Conservation (phyloP, 2,113 vertebrate species). For the Pelecanus crispus region DNA sequence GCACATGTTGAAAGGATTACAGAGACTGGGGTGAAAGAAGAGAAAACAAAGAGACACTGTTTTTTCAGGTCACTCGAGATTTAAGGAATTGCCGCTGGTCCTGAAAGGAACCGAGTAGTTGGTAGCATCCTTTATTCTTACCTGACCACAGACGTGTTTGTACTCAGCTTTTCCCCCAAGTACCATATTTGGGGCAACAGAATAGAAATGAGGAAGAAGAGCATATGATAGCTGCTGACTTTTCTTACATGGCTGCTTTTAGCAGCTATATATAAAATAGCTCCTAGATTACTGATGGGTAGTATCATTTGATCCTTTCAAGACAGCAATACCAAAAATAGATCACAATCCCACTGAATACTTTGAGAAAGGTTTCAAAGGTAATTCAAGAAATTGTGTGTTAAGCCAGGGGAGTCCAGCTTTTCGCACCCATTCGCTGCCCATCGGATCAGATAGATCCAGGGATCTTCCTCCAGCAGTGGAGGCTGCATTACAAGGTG, state of each 20-base stretch:
- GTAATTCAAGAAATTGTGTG: neutral
- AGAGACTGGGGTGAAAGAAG: neutral
- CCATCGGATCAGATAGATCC: neutral
- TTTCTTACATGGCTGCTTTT: neutral
- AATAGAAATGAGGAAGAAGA: neutral
- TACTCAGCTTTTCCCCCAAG: neutral
- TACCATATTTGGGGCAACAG: neutral
- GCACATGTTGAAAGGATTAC: slow-evolving; percentile 26
- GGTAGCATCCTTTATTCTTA: neutral
- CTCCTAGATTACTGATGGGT: neutral
- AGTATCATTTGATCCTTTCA: neutral
- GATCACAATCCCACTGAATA: neutral
- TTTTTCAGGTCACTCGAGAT: slow-evolving; percentile 19
- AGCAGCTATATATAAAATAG: neutral
- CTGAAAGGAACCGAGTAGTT: neutral
- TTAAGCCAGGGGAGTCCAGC: neutral
- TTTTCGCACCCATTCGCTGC: rapidly evolving
- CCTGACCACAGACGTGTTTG: neutral
- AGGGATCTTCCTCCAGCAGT: neutral
- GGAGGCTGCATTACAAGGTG: neutral
- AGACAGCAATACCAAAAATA: neutral
- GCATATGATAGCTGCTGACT: neutral
- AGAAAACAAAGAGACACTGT: neutral
- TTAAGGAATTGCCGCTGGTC: neutral
- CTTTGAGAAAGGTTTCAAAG: neutral